These are phyloP conservation scores for Cheirogaleus major DNA, from an alignment of 2,797 vertebrate genomes.

Conservation along the genomic window DNA sequence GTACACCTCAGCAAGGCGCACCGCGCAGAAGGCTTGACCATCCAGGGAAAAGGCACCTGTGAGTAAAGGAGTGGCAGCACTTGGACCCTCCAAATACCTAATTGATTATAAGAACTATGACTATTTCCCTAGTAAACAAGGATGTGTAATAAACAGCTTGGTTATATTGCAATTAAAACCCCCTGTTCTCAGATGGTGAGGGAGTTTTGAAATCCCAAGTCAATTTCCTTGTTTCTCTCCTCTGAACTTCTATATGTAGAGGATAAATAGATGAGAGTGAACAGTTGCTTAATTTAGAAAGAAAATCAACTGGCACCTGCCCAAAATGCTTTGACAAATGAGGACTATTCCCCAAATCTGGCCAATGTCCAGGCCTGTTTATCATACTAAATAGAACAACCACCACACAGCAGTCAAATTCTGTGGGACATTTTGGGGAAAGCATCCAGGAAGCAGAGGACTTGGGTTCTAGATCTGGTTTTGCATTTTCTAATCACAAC, in stretches of 20 bases:
- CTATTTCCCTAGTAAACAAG: neutral
- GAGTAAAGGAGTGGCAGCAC: neutral
- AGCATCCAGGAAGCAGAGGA: neutral
- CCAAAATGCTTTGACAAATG: constrained; percentile 21
- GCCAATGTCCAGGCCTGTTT: neutral
- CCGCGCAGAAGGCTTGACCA: neutral
- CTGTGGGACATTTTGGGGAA: neutral
- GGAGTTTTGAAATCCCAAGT: constrained; percentile 41
- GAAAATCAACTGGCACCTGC: constrained; percentile 41
- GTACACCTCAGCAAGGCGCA: neutral
- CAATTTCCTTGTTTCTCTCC: neutral
- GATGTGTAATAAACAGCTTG: neutral
- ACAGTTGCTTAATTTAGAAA: constrained; percentile 57
- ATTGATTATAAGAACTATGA: neutral
- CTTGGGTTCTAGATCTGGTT: neutral
- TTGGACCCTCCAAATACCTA: neutral
- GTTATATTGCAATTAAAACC: neutral
- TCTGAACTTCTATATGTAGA: constrained; percentile 8
- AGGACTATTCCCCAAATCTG: neutral
- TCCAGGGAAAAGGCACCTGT: neutral
- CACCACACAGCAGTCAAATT: neutral
- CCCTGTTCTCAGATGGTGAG: constrained; percentile 23
- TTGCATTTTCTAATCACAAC: neutral
- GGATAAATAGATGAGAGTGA: constrained; percentile 41
- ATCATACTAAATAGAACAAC: neutral